These are phyloP conservation scores for Branchellion lobata DNA, from an alignment of 2,888 invertebrate genomes.

Conservation along the genomic window DNA sequence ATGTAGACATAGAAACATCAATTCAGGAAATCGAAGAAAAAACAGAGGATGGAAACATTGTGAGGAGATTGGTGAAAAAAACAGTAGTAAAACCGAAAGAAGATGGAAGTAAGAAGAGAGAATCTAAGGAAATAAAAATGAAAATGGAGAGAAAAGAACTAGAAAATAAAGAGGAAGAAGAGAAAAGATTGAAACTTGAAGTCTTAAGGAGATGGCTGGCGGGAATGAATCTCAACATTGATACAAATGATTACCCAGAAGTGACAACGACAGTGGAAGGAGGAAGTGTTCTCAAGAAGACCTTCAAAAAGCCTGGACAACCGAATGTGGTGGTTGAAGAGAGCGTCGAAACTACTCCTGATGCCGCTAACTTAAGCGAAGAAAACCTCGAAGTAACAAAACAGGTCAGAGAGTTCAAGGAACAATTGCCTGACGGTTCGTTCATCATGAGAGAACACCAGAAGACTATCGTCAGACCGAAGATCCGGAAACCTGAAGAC, in stretches of 20 bases:
- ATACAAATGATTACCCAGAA: neutral
- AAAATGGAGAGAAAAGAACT: neutral
- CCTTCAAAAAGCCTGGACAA: neutral
- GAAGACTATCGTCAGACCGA: slow-evolving; percentile 1
- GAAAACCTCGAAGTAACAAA: slow-evolving; percentile 2
- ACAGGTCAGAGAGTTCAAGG: slow-evolving; percentile 9
- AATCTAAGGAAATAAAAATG: neutral
- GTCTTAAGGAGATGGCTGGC: neutral
- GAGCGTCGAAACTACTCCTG: neutral
- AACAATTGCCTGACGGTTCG: slow-evolving; percentile 10
- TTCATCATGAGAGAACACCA: neutral
- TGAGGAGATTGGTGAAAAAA: slow-evolving; percentile 1
- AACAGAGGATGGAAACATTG: neutral
- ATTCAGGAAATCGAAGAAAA: neutral
- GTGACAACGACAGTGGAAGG: neutral
- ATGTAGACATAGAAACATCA: neutral
- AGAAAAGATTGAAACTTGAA: neutral
- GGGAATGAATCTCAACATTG: neutral
- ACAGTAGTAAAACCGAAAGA: slow-evolving; percentile 30
- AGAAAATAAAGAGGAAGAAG: neutral
- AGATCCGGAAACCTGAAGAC: neutral
- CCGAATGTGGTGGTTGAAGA: neutral
- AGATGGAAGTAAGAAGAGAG: neutral
- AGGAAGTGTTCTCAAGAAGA: neutral
- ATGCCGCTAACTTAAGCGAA: neutral